Conservation (phyloP, 37 sponge, comb jelly and placozoan genomes). For the Halichondria panicea region DNA sequence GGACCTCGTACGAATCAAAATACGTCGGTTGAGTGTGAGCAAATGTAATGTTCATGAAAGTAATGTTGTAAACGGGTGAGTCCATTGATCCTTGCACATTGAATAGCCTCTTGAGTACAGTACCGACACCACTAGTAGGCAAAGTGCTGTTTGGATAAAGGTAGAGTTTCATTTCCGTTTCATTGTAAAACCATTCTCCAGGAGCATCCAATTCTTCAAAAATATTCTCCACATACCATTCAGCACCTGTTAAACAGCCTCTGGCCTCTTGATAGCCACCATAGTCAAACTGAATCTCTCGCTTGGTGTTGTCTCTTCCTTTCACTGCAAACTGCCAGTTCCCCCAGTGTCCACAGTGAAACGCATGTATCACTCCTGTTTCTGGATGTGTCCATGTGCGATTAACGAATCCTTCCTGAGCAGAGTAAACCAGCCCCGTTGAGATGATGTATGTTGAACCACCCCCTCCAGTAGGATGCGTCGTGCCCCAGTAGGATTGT, state of each 20-base stretch:
- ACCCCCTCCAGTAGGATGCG: conserved; percentile 39
- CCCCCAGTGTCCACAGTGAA: conserved; percentile 69
- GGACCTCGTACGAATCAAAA: conserved; percentile 57
- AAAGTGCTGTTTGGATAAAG: conserved; percentile 29
- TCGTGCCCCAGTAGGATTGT: conserved; percentile 59
- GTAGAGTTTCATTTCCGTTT: conserved; percentile 33
- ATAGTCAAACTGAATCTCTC: conserved; percentile 30
- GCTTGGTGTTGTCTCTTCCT: conserved; percentile 4
- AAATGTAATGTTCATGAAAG: conserved; percentile 35
- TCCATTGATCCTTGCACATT: conserved; percentile 19
- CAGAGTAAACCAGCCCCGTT: conserved; percentile 49
- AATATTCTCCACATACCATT: conserved; percentile 59
- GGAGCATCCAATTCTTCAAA: conserved; percentile 67
- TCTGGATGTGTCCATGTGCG: conserved; percentile 67
- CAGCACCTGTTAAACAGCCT: conserved; percentile 50
- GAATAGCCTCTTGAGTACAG: conserved; percentile 40
- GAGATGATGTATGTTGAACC: conserved; percentile 31
- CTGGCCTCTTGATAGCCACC: conserved; percentile 81
- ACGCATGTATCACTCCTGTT: too few relatives aligned
- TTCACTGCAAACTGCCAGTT: conserved; percentile 74
- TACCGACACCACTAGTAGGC: conserved; percentile 24
- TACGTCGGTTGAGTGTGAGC: conserved; percentile 65
- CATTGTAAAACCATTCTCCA: conserved; percentile 73
- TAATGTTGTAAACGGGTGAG: conserved; percentile 27
- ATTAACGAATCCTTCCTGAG: conserved; percentile 54